Conservation (phyloP, 2,113 vertebrate genomes). For the Craseonycteris thonglongyai region DNA sequence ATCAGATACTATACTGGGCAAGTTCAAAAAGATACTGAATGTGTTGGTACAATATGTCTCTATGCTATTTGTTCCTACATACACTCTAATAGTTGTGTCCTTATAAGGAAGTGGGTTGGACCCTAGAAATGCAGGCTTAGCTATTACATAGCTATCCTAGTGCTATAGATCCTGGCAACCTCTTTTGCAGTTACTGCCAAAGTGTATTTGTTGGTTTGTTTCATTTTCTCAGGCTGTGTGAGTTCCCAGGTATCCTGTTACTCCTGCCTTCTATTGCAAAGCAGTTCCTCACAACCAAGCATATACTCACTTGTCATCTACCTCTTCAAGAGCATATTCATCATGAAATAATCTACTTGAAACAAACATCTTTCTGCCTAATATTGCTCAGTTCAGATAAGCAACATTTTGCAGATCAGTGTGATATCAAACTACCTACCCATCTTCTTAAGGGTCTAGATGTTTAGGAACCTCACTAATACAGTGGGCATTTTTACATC, state of each 20-base stretch:
- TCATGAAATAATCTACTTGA: background rate
- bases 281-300: background rate
- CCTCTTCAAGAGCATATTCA: background rate
- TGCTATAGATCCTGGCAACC: background rate
- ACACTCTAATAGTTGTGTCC: background rate
- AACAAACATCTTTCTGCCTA: background rate
- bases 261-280: background rate
- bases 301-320: background rate
- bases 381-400: background rate
- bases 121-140: background rate
- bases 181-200: background rate
- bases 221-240: background rate
- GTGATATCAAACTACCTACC: background rate
- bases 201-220: background rate
- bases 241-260: background rate
- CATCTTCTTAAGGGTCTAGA: background rate
- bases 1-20: background rate
- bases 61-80: background rate
- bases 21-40: background rate
- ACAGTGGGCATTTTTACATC: background rate
- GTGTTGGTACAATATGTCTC: background rate
- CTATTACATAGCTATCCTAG: background rate
- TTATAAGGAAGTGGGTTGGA: background rate
- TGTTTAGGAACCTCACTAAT: background rate
- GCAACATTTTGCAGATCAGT: background rate